Percentiles rank a stretch among this genome's conserved stretches.
Conservation (phyloP, 2,888 invertebrate genomes). For the Omphaloscelis lunosa region DNA sequence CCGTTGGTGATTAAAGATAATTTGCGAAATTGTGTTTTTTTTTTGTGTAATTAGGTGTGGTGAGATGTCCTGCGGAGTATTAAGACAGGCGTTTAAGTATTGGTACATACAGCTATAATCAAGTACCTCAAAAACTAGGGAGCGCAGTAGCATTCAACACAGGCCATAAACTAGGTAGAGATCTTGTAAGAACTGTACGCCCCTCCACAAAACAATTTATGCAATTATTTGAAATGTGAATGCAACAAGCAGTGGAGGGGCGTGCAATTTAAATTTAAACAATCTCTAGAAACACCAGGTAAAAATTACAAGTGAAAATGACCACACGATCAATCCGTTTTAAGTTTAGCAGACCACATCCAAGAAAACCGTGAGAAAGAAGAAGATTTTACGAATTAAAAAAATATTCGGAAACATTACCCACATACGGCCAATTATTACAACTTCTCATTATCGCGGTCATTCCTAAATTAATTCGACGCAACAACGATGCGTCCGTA, state of each 20-base stretch:
- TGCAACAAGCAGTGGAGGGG: background rate
- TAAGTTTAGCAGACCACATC: background rate
- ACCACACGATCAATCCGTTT: slow-evolving; percentile 12
- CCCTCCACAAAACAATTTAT: too few relatives aligned
- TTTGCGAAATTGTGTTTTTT: slow-evolving; percentile 28
- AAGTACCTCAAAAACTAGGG: background rate
- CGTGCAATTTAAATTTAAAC: background rate
- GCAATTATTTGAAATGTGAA: background rate
- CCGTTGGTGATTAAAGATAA: slow-evolving; percentile 20
- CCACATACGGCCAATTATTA: slow-evolving; percentile 19
- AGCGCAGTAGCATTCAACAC: background rate
- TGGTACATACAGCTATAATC: background rate
- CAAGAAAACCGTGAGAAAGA: slow-evolving; percentile 34
- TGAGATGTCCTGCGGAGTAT: background rate
- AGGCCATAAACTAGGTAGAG: background rate
- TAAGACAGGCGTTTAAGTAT: background rate
- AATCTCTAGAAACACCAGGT: background rate
- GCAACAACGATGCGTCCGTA: slow-evolving; percentile 31
- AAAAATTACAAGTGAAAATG: slow-evolving; percentile 7
- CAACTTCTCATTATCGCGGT: slow-evolving; percentile 34
- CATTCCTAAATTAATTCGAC: slow-evolving; percentile 32
- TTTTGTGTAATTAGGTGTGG: slow-evolving; percentile 17
- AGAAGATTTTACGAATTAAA: slow-evolving; percentile 5
- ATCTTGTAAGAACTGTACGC: background rate
- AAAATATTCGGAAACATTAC: background rate